Evolutionary conservation across 2,113 vertebrate genomes (phyloP), one percentile per base, ranked within the genome.

Genomic region (Cryptotis parvus): DNA sequence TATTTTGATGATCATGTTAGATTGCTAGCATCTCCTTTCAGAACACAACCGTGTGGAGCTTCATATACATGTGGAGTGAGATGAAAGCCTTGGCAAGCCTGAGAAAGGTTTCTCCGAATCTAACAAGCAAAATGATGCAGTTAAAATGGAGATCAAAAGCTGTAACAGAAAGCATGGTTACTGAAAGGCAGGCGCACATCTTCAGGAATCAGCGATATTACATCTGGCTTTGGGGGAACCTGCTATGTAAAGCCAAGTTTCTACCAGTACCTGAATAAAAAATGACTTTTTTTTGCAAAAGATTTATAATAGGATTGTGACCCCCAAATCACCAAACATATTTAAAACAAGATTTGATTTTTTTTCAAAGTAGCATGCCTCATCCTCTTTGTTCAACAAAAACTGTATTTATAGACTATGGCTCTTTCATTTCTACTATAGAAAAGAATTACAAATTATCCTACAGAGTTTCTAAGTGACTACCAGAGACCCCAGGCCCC

Each of bases 1-100:
- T 91, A 95, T 96, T 95, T 93, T 95, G 73, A 94, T 89, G 80
- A 90, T 95, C 93, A 55, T 78, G 87, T 91, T 95, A 87, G 76
- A 94, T 88, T 81, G 43, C 55, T 94, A 91, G 87, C 72, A 90
- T 94, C 91, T 77, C 73, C 92, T 87, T 91, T 73, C 89, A 93
- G 88, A 95, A 84, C 77, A 77, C 87, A 95, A 92, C 66, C 78
- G 90, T 74, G 85, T 73, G 63, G 66, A 73, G 3, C 22, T 69
- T 94, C 91, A 65, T 61, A 88, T 72, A 76, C 91, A 55, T 73
- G 75, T n/a, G 68, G 37, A 88, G 16, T 49, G 93, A 94, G 91
- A 95, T 94, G 94, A 94, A 96, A 92, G 91, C 86, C 88, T 77
- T 94, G 68, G 61, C 83, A 35, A 92, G 72, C 83, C 86, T 74